Evolutionary conservation across 2,888 invertebrate species (phyloP).

Genomic region (Crematogaster levior): DNA sequence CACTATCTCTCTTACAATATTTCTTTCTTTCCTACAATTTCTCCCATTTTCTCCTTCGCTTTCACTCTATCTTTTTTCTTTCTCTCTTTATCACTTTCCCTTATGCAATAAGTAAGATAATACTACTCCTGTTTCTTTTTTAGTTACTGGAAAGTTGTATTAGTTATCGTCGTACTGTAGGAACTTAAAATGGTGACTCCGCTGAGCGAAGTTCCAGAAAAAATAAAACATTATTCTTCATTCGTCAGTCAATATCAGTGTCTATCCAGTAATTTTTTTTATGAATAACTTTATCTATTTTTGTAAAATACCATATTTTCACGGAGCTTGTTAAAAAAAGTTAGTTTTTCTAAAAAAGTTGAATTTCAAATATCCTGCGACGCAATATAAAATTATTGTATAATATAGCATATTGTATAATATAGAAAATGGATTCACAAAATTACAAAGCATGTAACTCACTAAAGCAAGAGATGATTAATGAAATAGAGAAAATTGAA

Average conservation of each 20-base stretch:
- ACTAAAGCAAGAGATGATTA: slow-evolving; percentile 20
- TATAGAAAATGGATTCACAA: slow-evolving; percentile 29
- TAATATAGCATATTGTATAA: not conserved
- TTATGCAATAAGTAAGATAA: slow-evolving; percentile 74
- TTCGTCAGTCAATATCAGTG: slow-evolving; percentile 16
- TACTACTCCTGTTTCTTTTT: slow-evolving; percentile 66
- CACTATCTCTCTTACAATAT: not conserved
- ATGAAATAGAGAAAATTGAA: not conserved
- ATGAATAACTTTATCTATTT: slow-evolving; percentile 25
- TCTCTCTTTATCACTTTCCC: slow-evolving; percentile 37
- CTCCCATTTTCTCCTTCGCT: slow-evolving; percentile 34
- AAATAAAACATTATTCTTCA: slow-evolving; percentile 65
- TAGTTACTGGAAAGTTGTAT: slow-evolving; percentile 72
- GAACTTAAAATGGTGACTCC: slow-evolving; percentile 83
- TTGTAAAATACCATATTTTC: not conserved
- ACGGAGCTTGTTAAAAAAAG: not conserved
- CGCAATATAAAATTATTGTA: not conserved
- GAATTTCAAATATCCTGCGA: not conserved
- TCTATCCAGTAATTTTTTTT: not conserved
- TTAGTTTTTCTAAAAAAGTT: not conserved
- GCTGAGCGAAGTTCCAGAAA: slow-evolving; percentile 76
- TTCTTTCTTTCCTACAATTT: slow-evolving; percentile 56
- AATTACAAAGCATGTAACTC: not conserved
- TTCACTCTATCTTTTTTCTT: slow-evolving; percentile 3
- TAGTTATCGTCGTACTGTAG: slow-evolving; percentile 79